Conservation (phyloP, 2,888 invertebrate species). For the Atethmia centrago region DNA sequence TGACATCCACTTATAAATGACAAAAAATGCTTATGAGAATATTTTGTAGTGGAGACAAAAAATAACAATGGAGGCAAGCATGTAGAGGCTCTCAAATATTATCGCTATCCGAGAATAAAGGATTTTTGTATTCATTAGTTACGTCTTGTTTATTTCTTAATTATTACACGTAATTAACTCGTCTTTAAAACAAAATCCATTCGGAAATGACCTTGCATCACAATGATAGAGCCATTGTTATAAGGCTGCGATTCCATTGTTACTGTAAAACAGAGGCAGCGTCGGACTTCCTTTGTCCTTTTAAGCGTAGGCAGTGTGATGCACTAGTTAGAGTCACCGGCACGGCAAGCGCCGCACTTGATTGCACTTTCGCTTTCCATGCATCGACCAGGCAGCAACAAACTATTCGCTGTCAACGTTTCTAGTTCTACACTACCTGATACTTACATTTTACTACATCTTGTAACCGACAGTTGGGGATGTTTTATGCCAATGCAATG, state of each 20-base stretch:
- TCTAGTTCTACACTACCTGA: conserved; percentile 51
- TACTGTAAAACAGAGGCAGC: conserved; percentile 64
- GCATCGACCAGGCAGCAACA: conserved; percentile 69
- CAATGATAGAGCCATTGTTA: conserved; percentile 44
- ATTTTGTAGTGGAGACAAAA: conserved; percentile 53
- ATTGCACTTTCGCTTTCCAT: conserved; percentile 86
- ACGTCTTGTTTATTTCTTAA: conserved; percentile 20
- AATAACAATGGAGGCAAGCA: conserved; percentile 56
- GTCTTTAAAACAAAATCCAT: conserved; percentile 31
- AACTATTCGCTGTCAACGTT: conserved; percentile 51
- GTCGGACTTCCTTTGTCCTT: conserved; percentile 77
- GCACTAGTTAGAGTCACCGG: conserved; percentile 63
- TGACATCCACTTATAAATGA: conserved; percentile 48
- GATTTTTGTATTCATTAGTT: conserved; percentile 13
- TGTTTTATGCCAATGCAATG: conserved; percentile 6
- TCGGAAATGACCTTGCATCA: conserved; percentile 35
- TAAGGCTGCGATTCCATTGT: conserved; percentile 58
- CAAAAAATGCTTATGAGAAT: conserved; percentile 55
- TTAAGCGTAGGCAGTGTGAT: conserved; percentile 69
- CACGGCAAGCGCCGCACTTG: conserved; percentile 71
- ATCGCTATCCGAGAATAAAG: conserved; percentile 18
- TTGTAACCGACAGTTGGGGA: conserved; percentile 14
- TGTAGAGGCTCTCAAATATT: conserved; percentile 24
- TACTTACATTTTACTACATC: conserved; percentile 37
- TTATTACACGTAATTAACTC: conserved; percentile 17